Evolutionary conservation across 2,113 vertebrate species (phyloP).

Genomic region (Bujurquina vittata): DNA sequence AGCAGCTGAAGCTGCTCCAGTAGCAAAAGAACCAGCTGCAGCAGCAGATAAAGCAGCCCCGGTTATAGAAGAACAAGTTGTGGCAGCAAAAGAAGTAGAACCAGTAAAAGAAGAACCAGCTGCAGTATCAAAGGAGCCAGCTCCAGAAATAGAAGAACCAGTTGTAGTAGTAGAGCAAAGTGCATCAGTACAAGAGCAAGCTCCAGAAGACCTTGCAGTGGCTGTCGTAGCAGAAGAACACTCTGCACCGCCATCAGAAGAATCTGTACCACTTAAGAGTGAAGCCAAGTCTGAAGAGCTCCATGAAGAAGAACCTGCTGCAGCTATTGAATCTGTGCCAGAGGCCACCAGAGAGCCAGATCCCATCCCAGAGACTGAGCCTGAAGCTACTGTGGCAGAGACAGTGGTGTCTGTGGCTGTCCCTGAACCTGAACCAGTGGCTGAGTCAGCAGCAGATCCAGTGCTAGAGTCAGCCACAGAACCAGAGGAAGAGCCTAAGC

Average conservation of each 20-base stretch:
- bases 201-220: not conserved
- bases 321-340: slow-evolving; percentile 19
- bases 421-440: slow-evolving; percentile 29
- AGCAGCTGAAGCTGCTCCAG: not conserved
- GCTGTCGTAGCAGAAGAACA: not conserved
- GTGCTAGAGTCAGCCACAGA: not conserved
- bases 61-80: not conserved
- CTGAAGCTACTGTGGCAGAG: slow-evolving; percentile 52
- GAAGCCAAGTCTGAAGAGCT: slow-evolving; percentile 42
- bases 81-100: not conserved
- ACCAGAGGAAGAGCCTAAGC: slow-evolving; percentile 19
- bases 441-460: slow-evolving; percentile 6
- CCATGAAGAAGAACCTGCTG: slow-evolving; percentile 29
- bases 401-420: slow-evolving; percentile 25
- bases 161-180: not conserved
- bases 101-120: slow-evolving; percentile 12
- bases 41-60: not conserved
- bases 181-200: slow-evolving; percentile 19
- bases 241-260: slow-evolving; percentile 35
- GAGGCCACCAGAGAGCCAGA: slow-evolving; percentile 42
- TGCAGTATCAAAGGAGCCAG: not conserved
- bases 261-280: slow-evolving; percentile 18
- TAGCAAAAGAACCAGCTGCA: not conserved
- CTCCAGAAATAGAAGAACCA: not conserved
- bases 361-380: slow-evolving; percentile 45